Evolutionary conservation across 2,113 vertebrate genomes (phyloP).

Genomic region (Gopherus evgoodei): DNA sequence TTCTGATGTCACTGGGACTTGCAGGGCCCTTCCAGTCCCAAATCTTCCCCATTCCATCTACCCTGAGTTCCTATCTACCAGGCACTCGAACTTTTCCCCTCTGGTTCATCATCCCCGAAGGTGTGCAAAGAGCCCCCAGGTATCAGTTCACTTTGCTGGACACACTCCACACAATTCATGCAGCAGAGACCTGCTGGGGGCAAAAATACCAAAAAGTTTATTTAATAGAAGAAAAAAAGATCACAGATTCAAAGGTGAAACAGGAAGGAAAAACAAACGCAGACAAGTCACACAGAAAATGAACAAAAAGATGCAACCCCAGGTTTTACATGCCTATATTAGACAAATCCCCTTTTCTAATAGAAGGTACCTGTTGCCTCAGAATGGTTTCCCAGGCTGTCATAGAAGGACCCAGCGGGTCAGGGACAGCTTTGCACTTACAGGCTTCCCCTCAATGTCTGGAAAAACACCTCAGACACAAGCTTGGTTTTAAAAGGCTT

Average conservation of each 20-base stretch:
- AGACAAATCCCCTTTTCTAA: background rate
- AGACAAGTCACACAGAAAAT: background rate
- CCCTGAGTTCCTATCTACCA: background rate
- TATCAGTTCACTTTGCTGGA: background rate
- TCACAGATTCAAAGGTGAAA: background rate
- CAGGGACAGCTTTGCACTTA: background rate
- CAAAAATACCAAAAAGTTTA: background rate
- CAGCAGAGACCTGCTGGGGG: background rate
- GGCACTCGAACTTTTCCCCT: too few relatives aligned
- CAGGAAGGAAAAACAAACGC: background rate
- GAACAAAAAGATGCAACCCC: background rate
- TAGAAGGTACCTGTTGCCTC: background rate
- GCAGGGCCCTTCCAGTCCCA: background rate
- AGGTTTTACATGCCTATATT: background rate
- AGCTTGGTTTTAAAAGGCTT: background rate
- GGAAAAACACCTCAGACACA: background rate
- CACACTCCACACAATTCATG: too few relatives aligned
- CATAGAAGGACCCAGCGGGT: background rate
- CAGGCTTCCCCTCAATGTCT: background rate
- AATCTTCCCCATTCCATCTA: background rate
- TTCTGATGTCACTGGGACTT: background rate
- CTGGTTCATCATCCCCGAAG: too few relatives aligned
- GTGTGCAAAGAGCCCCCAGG: too few relatives aligned
- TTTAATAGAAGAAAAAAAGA: background rate
- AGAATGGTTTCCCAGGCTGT: background rate